phyloP scores from a whole-genome alignment of 2,888 invertebrate genomes.

The Bombyx huttoni region DNA sequence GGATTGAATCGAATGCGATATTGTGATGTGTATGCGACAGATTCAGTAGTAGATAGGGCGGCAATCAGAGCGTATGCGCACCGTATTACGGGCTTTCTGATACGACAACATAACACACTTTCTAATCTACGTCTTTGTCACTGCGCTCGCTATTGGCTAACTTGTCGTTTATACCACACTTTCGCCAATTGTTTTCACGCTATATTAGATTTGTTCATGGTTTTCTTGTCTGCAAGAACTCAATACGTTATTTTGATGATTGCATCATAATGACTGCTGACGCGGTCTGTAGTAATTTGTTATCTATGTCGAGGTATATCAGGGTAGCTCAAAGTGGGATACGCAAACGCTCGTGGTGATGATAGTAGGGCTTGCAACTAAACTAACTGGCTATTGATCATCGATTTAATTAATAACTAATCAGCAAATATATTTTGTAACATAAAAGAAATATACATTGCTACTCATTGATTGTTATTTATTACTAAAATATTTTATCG shows the following conservation, averaged over 20 bases:
- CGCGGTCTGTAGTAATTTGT: slow-evolving; percentile 9
- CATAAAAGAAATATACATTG: too few relatives aligned
- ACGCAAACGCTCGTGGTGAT: too few relatives aligned
- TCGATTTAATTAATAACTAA: too few relatives aligned
- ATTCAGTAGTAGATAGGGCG: slow-evolving; percentile 56
- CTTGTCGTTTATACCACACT: slow-evolving; percentile 54
- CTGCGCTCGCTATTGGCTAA: slow-evolving; percentile 59
- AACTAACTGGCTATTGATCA: too few relatives aligned
- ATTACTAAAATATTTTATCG: too few relatives aligned
- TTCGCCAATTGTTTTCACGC: slow-evolving; percentile 72
- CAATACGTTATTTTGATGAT: slow-evolving; percentile 33
- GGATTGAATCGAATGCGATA: background rate
- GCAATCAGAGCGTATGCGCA: slow-evolving; percentile 65
- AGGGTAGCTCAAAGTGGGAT: background rate
- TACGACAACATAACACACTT: slow-evolving; percentile 64
- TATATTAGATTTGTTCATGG: slow-evolving; percentile 56
- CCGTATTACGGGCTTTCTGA: slow-evolving; percentile 60
- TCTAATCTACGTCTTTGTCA: slow-evolving; percentile 71
- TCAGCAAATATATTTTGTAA: too few relatives aligned
- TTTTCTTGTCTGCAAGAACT: slow-evolving; percentile 37
- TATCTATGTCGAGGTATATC: background rate
- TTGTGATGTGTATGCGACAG: slow-evolving; percentile 33
- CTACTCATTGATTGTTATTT: too few relatives aligned
- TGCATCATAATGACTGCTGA: slow-evolving; percentile 31
- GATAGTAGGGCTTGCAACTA: too few relatives aligned